Base-by-base conservation (phyloP, 2,797 vertebrate species). In the Macroramphosus scolopax region DNA sequence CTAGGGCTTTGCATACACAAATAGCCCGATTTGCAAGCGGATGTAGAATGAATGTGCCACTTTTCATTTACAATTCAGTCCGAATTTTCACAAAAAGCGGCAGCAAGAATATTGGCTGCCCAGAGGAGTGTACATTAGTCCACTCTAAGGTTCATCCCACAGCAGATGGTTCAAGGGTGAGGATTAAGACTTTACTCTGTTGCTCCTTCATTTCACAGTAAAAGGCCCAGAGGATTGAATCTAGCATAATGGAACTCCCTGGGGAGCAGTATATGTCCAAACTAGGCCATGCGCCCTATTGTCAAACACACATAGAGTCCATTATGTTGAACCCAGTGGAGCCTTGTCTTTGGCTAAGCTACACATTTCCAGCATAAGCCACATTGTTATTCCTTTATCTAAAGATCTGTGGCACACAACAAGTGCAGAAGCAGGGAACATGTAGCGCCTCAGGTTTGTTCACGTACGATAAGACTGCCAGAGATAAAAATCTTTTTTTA, bases 111-210 rank as follows among this genome's bases (percentile, higher is more conserved):
- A 37, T 38, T 46, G 40, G 10, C 47, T 59, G 54, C 50, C 22
- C 29, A 25, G 28, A n/a, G n/a, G 35, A 35, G 43, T 46, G 58
- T 16, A 48, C 12, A 25, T 68, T 17, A 45, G 48, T 51, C n/a
- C 43, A 40, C 44, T 54, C 57, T 31, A 55, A 58, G 46, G 56
- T 66, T 60, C 37, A 46, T 47, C 46, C 20, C 36, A 6, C 11
- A 60, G 69, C 81, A 87, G 83, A 85, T 86, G 76, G 85, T 72
- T 74, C 18, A 55, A 39, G 64, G 53, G 17, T 58, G 46, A 63
- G 75, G 83, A 83, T 86, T 85, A 85, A 73, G 73, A 79, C 65
- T 75, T 60, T 36, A 76, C 68, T 63, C 53, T 46, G 59, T 55
- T 70, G 39, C 77, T 68, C 64, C 63, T 79, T 78, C 44, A 56